These are phyloP conservation scores for Brachymystax lenok DNA, from an alignment of 2,797 vertebrate genomes.

Conservation along the genomic window DNA sequence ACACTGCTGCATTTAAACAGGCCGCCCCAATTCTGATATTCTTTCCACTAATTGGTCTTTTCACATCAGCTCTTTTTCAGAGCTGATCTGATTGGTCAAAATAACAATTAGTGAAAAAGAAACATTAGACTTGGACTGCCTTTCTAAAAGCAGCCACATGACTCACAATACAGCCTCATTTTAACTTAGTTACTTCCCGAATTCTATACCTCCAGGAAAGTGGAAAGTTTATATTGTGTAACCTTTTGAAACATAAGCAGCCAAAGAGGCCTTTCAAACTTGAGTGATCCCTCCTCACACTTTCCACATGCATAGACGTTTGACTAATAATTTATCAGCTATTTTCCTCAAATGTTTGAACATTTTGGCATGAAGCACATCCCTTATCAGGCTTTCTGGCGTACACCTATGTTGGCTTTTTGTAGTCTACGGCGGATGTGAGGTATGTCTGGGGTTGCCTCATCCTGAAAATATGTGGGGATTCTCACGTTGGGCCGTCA, in stretches of 20 bases:
- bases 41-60: no score
- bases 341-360: neutral
- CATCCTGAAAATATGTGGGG: neutral
- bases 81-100: no score
- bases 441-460: neutral
- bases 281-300: neutral
- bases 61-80: no score
- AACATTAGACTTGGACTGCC: no score
- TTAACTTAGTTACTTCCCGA: neutral
- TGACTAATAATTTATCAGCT: neutral
- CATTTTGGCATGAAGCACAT: neutral
- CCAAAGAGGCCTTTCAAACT: neutral
- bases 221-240: neutral
- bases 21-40: no score
- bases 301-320: neutral
- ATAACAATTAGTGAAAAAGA: no score
- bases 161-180: no score
- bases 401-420: neutral
- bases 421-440: neutral
- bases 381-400: neutral
- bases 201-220: neutral
- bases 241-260: neutral
- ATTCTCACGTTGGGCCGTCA: neutral
- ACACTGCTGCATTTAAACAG: no score
- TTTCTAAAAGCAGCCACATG: no score